Evolutionary conservation across 2,888 invertebrate species (phyloP).

Genomic region (Drosophila subsilvestris): DNA sequence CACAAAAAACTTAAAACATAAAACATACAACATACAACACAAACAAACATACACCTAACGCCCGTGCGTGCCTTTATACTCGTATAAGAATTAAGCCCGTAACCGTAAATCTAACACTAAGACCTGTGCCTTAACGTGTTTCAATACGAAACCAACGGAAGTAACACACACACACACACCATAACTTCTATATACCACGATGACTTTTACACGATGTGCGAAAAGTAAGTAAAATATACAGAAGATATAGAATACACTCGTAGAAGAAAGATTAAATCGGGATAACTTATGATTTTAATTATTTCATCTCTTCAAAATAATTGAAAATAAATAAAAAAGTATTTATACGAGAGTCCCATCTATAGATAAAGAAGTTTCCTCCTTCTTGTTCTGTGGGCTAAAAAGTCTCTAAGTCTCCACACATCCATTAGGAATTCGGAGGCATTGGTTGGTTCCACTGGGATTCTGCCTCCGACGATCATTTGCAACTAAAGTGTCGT

Average conservation of each 20-base stretch:
- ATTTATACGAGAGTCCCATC: too few species aligned
- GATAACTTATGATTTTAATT: neutral
- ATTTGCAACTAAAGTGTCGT: too few species aligned
- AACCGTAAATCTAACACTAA: constrained; percentile 14
- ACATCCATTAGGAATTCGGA: too few species aligned
- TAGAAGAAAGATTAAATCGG: neutral
- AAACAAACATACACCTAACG: constrained; percentile 45
- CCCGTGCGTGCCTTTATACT: constrained; percentile 69
- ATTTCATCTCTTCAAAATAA: too few species aligned
- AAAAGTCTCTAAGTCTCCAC: too few species aligned
- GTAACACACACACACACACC: constrained; percentile 14
- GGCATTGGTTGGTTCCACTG: too few species aligned
- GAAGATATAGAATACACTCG: neutral
- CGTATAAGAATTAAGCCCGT: constrained; percentile 33
- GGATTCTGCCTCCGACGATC: too few species aligned
- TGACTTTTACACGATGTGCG: constrained; percentile 51
- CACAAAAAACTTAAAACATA: constrained; percentile 38
- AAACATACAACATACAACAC: constrained; percentile 32
- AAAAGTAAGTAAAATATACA: constrained; percentile 70
- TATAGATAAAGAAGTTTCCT: too few species aligned
- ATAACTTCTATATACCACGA: constrained; percentile 34
- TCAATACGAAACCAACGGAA: constrained; percentile 41
- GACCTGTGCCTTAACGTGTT: constrained; percentile 70
- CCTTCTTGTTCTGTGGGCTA: too few species aligned
- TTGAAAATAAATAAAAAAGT: too few species aligned